Evolutionary conservation across 2,113 vertebrate species (phyloP).

Genomic region (Sorex araneus): DNA sequence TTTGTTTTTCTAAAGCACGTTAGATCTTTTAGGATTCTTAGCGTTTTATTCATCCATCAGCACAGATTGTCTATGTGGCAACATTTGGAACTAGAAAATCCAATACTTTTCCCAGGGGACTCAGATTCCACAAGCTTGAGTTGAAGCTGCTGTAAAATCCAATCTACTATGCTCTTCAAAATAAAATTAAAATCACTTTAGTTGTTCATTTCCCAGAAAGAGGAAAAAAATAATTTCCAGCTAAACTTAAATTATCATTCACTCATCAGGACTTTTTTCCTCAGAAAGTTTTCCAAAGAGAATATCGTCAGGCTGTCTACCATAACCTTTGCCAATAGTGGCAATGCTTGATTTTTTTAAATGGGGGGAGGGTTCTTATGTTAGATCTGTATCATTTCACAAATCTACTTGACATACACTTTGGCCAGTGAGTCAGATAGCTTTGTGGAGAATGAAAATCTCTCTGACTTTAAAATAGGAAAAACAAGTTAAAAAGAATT

Average conservation of each 20-base stretch:
- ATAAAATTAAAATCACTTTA: constrained; percentile 10
- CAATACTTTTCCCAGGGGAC: constrained; percentile 21
- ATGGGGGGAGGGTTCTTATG: background rate
- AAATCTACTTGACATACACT: constrained; percentile 57
- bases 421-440: constrained; percentile 63
- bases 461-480: constrained; percentile 66
- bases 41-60: background rate
- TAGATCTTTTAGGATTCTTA: background rate
- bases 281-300: constrained; percentile 43
- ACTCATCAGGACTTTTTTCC: constrained; percentile 46
- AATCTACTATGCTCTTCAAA: constrained; percentile 46
- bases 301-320: background rate
- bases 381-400: constrained; percentile 42
- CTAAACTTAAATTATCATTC: background rate
- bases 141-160: constrained; percentile 14
- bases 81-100: constrained; percentile 9
- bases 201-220: constrained; percentile 45
- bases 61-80: background rate
- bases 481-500: constrained; percentile 45
- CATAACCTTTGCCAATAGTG: constrained; percentile 21
- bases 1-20: background rate
- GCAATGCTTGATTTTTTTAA: background rate
- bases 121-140: constrained; percentile 29
- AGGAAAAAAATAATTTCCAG: constrained; percentile 53
- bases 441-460: constrained; percentile 69